phyloP scores from a whole-genome alignment of 2,113 vertebrate species.

The Phaethornis superciliosus region DNA sequence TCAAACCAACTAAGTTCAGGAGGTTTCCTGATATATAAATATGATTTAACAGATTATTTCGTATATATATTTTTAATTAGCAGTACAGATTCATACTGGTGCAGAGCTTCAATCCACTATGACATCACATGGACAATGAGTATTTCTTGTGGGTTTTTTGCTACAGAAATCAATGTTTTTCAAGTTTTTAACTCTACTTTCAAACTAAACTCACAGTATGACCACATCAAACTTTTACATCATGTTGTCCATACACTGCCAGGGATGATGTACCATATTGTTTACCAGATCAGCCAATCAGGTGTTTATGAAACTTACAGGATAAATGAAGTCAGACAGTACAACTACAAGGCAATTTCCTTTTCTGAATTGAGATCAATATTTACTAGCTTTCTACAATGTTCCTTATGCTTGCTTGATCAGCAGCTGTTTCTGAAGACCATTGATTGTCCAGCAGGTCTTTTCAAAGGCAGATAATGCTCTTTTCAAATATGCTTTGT shows the following conservation, averaged over 20 bases:
- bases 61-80: not conserved
- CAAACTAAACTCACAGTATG: not conserved
- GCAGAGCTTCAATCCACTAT: not conserved
- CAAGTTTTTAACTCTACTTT: not conserved
- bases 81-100: not conserved
- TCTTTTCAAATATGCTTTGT: conserved; percentile 83
- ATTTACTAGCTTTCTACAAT: conserved; percentile 77
- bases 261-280: not conserved
- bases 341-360: conserved; percentile 68
- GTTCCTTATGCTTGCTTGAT: conserved; percentile 77
- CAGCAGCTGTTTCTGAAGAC: conserved; percentile 83
- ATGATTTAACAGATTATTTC: not conserved
- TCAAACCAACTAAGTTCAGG: not conserved
- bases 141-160: not conserved
- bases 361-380: conserved; percentile 78
- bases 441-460: conserved; percentile 80
- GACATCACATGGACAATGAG: not conserved
- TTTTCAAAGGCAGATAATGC: conserved; percentile 80
- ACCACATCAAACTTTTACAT: not conserved
- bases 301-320: not conserved
- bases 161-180: not conserved
- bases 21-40: not conserved
- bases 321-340: conserved; percentile 59
- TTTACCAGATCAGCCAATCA: not conserved
- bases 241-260: not conserved